Evolutionary conservation across 2,888 invertebrate genomes (phyloP).

Genomic region (Oligia fasciuncula): DNA sequence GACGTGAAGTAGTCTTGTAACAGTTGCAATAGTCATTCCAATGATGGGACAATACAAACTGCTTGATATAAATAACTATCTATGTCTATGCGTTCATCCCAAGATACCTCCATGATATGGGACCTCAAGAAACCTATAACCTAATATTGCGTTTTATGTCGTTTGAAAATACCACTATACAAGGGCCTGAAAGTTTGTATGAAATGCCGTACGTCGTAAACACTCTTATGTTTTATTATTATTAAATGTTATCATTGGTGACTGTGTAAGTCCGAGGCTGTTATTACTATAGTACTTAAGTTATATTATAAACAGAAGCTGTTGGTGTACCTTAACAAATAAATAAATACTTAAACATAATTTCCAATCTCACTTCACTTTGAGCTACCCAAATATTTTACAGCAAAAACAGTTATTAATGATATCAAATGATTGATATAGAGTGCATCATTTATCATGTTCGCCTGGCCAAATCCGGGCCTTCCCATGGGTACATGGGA

Average conservation of each 20-base stretch:
- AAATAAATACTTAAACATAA: too few species aligned
- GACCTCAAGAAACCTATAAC: neutral
- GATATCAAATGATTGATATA: slow-evolving; percentile 60
- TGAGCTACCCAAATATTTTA: slow-evolving; percentile 15
- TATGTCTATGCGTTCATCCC: neutral
- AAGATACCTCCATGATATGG: neutral
- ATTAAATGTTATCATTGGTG: too few species aligned
- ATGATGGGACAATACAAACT: neutral
- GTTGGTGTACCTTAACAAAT: too few species aligned
- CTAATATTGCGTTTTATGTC: neutral
- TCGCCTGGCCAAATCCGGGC: slow-evolving; percentile 8
- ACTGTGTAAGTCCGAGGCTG: too few species aligned
- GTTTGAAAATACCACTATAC: neutral
- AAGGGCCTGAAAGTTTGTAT: too few species aligned
- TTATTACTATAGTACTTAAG: too few species aligned
- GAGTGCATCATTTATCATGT: slow-evolving; percentile 48
- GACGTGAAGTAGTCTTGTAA: neutral
- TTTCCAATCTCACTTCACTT: neutral
- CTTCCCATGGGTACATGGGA: slow-evolving; percentile 35
- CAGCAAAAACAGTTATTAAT: slow-evolving; percentile 49
- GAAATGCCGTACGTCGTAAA: too few species aligned
- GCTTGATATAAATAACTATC: neutral
- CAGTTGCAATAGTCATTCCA: neutral
- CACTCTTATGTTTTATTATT: too few species aligned
- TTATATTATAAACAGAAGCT: too few species aligned